phyloP scores from a whole-genome alignment of 2,113 vertebrate species.

The Chaetops frenatus region DNA sequence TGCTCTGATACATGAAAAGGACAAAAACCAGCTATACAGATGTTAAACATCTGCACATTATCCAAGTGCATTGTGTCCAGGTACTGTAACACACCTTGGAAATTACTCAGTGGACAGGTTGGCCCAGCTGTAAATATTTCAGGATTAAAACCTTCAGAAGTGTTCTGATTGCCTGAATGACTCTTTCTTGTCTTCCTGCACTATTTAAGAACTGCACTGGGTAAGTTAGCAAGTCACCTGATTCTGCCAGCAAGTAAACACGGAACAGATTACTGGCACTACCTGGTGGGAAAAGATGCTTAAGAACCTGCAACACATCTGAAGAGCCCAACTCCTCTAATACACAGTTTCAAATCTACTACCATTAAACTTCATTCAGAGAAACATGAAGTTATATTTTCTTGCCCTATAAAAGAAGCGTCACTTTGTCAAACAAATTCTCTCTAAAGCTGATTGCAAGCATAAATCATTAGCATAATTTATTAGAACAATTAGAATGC shows the following conservation, averaged over 20 bases:
- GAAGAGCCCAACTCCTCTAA: not conserved
- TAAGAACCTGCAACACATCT: not conserved
- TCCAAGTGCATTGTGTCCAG: not conserved
- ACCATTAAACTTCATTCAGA: not conserved
- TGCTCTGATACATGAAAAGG: not conserved
- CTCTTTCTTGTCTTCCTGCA: not conserved
- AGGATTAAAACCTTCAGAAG: not conserved
- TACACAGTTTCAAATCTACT: not conserved
- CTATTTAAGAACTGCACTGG: not conserved
- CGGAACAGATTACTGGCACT: not conserved
- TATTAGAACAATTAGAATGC: constrained; percentile 70
- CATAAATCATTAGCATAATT: constrained; percentile 58
- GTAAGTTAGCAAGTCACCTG: not conserved
- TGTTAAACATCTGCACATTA: not conserved
- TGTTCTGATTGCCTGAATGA: not conserved
- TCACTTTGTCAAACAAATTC: constrained; percentile 48
- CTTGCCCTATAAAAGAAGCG: constrained; percentile 7
- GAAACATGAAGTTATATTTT: not conserved
- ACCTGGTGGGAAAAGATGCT: not conserved
- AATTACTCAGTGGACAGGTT: not conserved
- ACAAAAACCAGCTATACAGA: not conserved
- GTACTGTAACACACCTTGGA: not conserved
- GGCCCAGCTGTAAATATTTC: not conserved
- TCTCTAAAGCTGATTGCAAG: constrained; percentile 36
- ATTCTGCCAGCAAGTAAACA: not conserved